These are phyloP conservation scores for Doris montereyensis DNA, from an alignment of 2,888 invertebrate species.

Conservation along the genomic window DNA sequence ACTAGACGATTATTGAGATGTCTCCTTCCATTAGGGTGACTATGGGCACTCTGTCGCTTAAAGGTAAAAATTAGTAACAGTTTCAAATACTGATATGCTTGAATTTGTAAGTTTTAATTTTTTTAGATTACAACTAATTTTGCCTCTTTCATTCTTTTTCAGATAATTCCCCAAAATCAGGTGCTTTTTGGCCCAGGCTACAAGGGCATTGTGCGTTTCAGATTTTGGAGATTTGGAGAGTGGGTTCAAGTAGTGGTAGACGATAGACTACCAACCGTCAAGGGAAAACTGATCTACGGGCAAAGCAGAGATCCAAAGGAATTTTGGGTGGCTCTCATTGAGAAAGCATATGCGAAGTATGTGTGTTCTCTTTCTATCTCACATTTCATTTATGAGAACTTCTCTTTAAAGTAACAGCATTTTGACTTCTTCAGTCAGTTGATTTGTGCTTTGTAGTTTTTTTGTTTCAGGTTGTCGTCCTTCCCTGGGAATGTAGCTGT, in stretches of 20 bases:
- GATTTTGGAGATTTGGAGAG: slow-evolving; percentile 73
- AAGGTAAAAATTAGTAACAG: no score
- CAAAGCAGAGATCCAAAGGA: slow-evolving; percentile 70
- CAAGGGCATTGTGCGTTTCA: slow-evolving; percentile 71
- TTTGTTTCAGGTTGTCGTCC: no score
- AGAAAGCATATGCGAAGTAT: slow-evolving; percentile 74
- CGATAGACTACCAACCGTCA: slow-evolving; percentile 72
- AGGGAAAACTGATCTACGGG: slow-evolving; percentile 71
- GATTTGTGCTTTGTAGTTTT: no score
- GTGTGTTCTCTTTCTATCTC: slow-evolving; percentile 36
- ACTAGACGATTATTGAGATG: no score
- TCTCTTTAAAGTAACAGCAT: no score
- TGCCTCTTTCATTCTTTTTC: not conserved
- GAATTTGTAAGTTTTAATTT: no score
- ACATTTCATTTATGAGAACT: not conserved
- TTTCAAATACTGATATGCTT: no score
- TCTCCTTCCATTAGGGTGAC: no score
- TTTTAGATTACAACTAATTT: not conserved
- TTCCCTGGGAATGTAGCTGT: no score
- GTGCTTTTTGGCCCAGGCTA: slow-evolving; percentile 68
- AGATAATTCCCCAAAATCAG: slow-evolving; percentile 69
- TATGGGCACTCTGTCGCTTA: no score
- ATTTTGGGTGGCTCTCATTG: slow-evolving; percentile 74
- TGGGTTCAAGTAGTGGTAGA: slow-evolving; percentile 73
- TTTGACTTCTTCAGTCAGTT: no score